A percentile compares a stretch with the other conserved stretches of the same genome.
Evolutionary conservation across 2,113 vertebrate species (phyloP).

Genomic region (Rana temporaria): DNA sequence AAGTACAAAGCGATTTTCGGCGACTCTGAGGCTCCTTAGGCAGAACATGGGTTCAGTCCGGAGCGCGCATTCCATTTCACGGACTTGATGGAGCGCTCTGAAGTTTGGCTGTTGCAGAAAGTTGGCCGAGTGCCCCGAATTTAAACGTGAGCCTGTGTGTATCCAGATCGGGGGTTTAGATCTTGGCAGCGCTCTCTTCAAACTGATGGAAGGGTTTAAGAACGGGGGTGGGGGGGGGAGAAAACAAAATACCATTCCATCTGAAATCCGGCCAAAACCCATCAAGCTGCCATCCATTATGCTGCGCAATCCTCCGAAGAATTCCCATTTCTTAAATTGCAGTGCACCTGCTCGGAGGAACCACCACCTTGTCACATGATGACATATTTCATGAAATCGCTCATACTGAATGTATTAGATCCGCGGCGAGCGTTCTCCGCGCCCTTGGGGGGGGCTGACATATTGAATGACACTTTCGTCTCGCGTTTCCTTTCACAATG

Average conservation of each 20-base stretch:
- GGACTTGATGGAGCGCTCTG: conserved; percentile 76
- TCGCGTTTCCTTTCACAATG: no score
- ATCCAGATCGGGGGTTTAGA: conserved; percentile 73
- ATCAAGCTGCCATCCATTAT: conserved; percentile 72
- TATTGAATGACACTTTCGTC: no score
- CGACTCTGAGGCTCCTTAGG: conserved; percentile 69
- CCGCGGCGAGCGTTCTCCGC: no score
- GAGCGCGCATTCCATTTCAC: conserved; percentile 61
- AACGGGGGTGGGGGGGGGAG: conserved; percentile 24
- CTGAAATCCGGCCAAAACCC: conserved; percentile 72
- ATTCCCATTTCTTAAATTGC: conserved; percentile 63
- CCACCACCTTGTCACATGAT: conserved; percentile 67
- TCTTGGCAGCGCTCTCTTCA: conserved; percentile 72
- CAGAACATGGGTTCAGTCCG: conserved; percentile 59
- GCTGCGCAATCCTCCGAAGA: conserved; percentile 69
- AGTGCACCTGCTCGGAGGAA: conserved; percentile 72
- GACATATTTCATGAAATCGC: no score
- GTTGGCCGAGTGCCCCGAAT: conserved; percentile 67
- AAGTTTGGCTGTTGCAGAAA: conserved; percentile 70
- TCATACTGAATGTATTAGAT: no score
- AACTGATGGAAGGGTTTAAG: conserved; percentile 76
- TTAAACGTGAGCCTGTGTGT: conserved; percentile 65
- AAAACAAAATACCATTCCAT: conserved; percentile 68
- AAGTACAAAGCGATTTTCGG: conserved; percentile 67
- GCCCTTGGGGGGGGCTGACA: no score